These are phyloP conservation scores for Gonioctena quinquepunctata DNA, from an alignment of 1,140 invertebrate species.

Conservation along the genomic window DNA sequence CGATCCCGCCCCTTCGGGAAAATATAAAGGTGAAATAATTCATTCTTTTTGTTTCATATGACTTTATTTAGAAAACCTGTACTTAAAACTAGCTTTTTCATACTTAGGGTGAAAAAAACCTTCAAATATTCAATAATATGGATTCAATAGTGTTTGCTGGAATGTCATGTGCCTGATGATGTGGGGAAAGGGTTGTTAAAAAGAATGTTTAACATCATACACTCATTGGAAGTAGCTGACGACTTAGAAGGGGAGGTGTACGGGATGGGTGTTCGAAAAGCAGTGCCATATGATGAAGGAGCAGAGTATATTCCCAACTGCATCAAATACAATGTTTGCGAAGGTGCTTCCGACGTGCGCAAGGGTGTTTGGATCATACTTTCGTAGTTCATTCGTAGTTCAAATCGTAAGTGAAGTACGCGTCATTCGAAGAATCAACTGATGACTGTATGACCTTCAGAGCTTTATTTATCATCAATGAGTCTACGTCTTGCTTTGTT, in stretches of 20 bases:
- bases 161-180: background rate
- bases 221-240: background rate
- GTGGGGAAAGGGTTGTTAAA: background rate
- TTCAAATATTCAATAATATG: background rate
- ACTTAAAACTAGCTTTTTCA: too few species aligned
- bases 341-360: background rate
- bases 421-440: background rate
- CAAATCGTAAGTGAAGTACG: conserved; percentile 5
- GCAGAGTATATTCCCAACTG: conserved; percentile 3
- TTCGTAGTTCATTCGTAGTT: conserved; percentile 4
- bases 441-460: conserved; percentile 6
- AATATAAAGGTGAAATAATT: background rate
- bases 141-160: background rate
- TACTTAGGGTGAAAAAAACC: too few species aligned
- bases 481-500: background rate
- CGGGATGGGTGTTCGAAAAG: background rate
- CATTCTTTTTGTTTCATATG: too few species aligned
- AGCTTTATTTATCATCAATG: conserved; percentile 1
- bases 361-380: background rate
- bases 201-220: background rate
- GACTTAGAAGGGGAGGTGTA: background rate
- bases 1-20: background rate
- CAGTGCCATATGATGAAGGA: background rate
- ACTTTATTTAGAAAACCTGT: too few species aligned
- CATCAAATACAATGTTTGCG: conserved; percentile 10